A percentile compares a stretch with the other conserved stretches of the same genome.
Evolutionary conservation across 2,797 vertebrate genomes (phyloP).

Genomic region (Sebastes nivosus): DNA sequence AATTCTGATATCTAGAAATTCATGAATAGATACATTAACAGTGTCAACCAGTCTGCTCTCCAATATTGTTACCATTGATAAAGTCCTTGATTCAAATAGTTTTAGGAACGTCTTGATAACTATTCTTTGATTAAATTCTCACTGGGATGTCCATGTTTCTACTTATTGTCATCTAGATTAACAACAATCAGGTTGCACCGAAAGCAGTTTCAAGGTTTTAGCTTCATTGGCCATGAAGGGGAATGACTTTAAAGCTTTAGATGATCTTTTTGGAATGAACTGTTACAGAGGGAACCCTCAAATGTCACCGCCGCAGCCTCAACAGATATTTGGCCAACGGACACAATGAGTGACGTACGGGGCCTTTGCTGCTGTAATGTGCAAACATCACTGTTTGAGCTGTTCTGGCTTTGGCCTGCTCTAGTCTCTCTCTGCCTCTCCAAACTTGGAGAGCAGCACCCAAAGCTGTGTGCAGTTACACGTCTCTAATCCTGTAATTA

Average conservation of each 20-base stretch:
- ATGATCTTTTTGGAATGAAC: constrained; percentile 13
- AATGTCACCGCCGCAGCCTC: constrained; percentile 52
- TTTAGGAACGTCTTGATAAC: background rate
- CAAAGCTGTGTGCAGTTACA: constrained; percentile 80
- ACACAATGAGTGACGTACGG: constrained; percentile 53
- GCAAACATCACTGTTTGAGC: constrained; percentile 74
- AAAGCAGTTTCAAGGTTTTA: constrained; percentile 1
- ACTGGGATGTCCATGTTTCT: background rate
- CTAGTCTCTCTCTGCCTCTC: constrained; percentile 59
- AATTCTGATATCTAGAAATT: background rate
- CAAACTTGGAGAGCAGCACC: constrained; percentile 72
- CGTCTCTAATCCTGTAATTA: constrained; percentile 84
- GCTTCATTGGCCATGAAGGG: background rate
- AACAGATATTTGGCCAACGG: constrained; percentile 61
- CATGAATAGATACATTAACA: background rate
- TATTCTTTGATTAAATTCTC: background rate
- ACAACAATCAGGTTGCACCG: background rate
- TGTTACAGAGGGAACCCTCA: constrained; percentile 22
- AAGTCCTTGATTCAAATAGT: background rate
- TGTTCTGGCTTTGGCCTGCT: constrained; percentile 54
- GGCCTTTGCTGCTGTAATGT: constrained; percentile 63
- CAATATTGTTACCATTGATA: background rate
- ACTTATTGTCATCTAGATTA: background rate
- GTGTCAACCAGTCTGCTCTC: background rate
- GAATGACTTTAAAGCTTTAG: background rate